Base-by-base conservation (phyloP, 2,888 invertebrate species). In the Blera fallax region DNA sequence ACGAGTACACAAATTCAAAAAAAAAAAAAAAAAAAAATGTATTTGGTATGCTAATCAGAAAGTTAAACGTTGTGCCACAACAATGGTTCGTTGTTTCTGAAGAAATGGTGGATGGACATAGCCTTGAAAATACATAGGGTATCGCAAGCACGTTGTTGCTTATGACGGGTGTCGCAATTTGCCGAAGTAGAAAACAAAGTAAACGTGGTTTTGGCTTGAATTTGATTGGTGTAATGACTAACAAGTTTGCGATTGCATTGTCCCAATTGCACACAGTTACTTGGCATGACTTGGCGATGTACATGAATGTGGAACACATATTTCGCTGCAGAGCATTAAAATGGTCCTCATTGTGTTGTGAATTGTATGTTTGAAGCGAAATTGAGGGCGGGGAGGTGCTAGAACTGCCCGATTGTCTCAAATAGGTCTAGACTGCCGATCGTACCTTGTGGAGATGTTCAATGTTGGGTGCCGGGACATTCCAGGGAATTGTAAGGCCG, bases 11-110 rank as follows among this genome's bases (percentile, higher is more conserved):
- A n/a, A n/a, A n/a, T n/a, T n/a, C n/a, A n/a, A n/a, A n/a, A n/a
- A n/a, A n/a, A n/a, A n/a, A n/a, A n/a, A n/a, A n/a, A n/a, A n/a
- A 5, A 3, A 16, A 43, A 54, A 65, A 56, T 56, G 43, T 52
- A 60, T 70, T 84, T 65, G 52, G 58, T 74, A 79, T 79, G 79
- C 74, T 79, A 79, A 84, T 76, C 74, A 82, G 64, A 65, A 58
- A 84, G 43, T 34, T 65, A 54, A 70, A 70, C 27, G 27, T 56
- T 69, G 62, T 70, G 69, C 37, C 64, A 58, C 43, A 45, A 65
- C 16, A 56, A 24, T 54, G 18, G 43, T 65, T 40, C 0, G 16
- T 8, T 60, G 64, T 27, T 21, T 11, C 16, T 58, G 58, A 70
- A 58, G 34, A 58, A 56, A 70, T 5, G 32, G n/a, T 45, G 18